Conservation (phyloP, 2,797 vertebrate genomes). For the Alcedo atthis region DNA sequence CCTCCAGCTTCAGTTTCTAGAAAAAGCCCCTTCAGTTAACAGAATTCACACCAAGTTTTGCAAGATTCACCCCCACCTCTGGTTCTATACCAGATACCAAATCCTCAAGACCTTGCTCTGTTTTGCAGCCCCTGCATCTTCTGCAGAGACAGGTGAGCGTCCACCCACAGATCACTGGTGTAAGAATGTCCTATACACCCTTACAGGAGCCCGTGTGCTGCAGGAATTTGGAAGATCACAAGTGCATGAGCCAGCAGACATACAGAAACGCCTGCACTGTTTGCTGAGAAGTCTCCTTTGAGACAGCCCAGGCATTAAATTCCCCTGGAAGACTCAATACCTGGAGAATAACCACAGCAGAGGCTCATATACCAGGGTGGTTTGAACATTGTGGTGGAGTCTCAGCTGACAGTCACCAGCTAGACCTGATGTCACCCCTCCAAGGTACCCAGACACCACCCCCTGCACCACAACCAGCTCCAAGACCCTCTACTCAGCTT, state of each 20-base stretch:
- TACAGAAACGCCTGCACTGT: neutral
- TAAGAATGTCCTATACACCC: neutral
- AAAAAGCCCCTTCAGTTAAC: neutral
- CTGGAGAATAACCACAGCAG: neutral
- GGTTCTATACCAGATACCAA: neutral
- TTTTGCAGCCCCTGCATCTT: neutral
- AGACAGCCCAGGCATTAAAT: neutral
- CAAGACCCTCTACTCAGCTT: neutral
- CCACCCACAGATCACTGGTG: fast-evolving
- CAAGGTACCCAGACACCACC: neutral
- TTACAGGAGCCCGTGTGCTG: neutral
- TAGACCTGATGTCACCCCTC: fast-evolving
- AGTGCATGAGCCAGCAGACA: neutral
- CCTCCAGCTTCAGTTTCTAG: neutral
- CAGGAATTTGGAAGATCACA: neutral
- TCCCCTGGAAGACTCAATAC: neutral
- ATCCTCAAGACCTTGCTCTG: neutral
- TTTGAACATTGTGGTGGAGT: neutral
- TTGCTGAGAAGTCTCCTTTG: slow-evolving; percentile 8
- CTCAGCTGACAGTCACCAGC: neutral
- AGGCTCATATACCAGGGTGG: fast-evolving
- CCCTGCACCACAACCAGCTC: neutral
- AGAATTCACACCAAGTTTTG: neutral
- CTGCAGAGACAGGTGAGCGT: fast-evolving
- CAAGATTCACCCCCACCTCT: neutral